These are phyloP conservation scores for Agriopis leucophaearia DNA, from an alignment of 2,888 invertebrate genomes.

Conservation along the genomic window DNA sequence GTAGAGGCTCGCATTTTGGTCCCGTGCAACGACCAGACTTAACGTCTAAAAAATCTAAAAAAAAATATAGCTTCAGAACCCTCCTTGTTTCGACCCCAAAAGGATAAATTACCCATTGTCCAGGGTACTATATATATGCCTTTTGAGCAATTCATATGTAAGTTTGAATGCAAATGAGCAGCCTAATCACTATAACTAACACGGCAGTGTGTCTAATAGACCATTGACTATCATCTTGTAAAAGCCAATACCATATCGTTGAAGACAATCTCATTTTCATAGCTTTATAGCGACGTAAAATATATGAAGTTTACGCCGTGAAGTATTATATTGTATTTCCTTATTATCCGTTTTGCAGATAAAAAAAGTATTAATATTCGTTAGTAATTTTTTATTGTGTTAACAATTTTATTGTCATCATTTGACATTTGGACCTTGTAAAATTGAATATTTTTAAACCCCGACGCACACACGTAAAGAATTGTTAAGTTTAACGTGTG, in stretches of 20 bases:
- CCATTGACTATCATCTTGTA: not conserved
- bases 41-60: too few species aligned
- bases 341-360: not conserved
- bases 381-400: too few species aligned
- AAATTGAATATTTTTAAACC: too few species aligned
- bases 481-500: too few species aligned
- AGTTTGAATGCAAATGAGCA: not conserved
- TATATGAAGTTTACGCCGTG: not conserved
- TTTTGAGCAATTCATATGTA: not conserved
- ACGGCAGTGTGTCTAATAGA: not conserved
- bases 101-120: not conserved
- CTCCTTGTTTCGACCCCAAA: too few species aligned
- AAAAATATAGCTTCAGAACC: too few species aligned
- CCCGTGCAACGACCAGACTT: too few species aligned
- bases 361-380: not conserved
- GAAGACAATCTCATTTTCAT: not conserved
- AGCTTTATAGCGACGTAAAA: not conserved
- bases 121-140: not conserved
- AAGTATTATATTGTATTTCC: not conserved
- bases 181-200: not conserved
- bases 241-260: not conserved
- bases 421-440: too few species aligned
- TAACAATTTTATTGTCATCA: too few species aligned
- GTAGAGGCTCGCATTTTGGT: too few species aligned
- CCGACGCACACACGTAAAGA: too few species aligned